Conservation (phyloP, 2,797 vertebrate species). For the Novumbra hubbsi region DNA sequence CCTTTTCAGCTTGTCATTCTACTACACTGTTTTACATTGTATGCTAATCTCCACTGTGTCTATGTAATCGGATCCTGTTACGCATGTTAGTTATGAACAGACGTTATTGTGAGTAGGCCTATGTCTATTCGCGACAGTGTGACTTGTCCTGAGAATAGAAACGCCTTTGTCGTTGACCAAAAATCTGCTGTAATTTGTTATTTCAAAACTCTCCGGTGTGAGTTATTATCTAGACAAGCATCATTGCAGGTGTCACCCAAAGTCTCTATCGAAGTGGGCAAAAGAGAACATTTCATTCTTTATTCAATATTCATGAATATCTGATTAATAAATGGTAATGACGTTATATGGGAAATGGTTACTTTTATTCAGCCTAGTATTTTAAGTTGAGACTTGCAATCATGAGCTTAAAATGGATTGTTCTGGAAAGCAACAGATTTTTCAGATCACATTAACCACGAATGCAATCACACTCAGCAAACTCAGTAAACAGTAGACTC, state of each 20-base stretch:
- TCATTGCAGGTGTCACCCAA: background rate
- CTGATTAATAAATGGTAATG: conserved; percentile 26
- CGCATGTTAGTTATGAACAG: too few species aligned
- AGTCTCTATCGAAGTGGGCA: background rate
- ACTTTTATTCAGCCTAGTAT: conserved; percentile 4
- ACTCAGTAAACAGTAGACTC: background rate
- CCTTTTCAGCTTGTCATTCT: background rate
- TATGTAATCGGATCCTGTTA: background rate
- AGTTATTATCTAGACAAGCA: background rate
- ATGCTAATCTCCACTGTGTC: background rate
- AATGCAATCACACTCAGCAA: background rate
- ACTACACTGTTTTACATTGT: background rate
- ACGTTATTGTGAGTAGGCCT: too few species aligned
- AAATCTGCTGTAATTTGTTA: too few species aligned
- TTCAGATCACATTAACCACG: background rate
- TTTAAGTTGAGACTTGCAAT: background rate
- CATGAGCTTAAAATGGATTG: background rate
- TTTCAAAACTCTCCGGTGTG: background rate
- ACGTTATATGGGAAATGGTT: conserved; percentile 15
- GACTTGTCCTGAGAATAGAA: too few species aligned
- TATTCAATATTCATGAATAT: conserved; percentile 32
- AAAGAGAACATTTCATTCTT: background rate
- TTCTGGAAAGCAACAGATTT: conserved; percentile 3
- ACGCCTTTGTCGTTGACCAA: too few species aligned
- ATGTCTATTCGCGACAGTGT: too few species aligned